phyloP scores from a whole-genome alignment of 1,140 invertebrate genomes.

The Callitettix versicolor region DNA sequence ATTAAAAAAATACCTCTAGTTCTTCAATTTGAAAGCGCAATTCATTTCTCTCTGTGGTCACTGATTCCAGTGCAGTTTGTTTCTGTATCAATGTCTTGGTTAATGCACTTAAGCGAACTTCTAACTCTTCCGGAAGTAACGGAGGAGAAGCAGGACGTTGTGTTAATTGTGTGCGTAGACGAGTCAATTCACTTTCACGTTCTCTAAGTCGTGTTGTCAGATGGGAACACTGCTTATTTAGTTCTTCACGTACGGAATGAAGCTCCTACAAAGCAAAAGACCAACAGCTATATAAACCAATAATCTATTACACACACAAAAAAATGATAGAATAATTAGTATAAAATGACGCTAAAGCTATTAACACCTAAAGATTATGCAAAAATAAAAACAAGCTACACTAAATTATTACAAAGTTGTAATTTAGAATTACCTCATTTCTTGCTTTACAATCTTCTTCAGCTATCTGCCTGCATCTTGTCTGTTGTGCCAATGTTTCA shows the following conservation, averaged over 20 bases:
- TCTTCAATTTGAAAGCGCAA: slow-evolving; percentile 66
- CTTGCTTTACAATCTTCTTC: slow-evolving; percentile 47
- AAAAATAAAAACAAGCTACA: not conserved
- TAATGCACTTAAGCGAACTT: slow-evolving; percentile 16
- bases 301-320: not conserved
- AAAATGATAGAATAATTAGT: no score
- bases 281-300: not conserved
- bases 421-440: slow-evolving; percentile 39
- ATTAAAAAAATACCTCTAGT: slow-evolving; percentile 53
- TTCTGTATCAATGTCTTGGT: slow-evolving; percentile 55
- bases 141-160: slow-evolving; percentile 34
- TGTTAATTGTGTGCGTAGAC: slow-evolving; percentile 44
- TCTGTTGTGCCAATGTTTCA: slow-evolving; percentile 43
- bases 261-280: slow-evolving; percentile 40
- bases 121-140: slow-evolving; percentile 36
- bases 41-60: slow-evolving; percentile 71
- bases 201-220: slow-evolving; percentile 43
- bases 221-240: slow-evolving; percentile 39
- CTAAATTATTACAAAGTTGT: not conserved
- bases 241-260: slow-evolving; percentile 45
- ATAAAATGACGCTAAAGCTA: not conserved
- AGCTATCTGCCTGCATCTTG: slow-evolving; percentile 38
- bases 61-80: slow-evolving; percentile 61
- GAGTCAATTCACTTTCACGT: slow-evolving; percentile 48
- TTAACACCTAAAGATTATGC: not conserved